These are phyloP conservation scores for Alexandromys oeconomus DNA, from an alignment of 2,797 vertebrate genomes.

Conservation along the genomic window DNA sequence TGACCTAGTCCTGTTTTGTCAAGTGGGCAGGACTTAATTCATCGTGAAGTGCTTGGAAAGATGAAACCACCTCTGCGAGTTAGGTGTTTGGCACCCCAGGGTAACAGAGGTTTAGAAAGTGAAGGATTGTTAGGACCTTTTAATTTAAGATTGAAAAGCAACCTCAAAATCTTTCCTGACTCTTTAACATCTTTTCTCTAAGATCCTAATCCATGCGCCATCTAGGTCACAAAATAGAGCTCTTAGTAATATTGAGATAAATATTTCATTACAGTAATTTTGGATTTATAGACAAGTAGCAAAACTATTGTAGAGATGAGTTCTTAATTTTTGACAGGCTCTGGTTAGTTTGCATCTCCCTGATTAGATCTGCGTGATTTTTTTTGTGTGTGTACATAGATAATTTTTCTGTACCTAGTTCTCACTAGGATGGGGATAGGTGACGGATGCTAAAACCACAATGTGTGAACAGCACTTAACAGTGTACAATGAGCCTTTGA, in stretches of 20 bases:
- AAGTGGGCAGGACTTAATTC: neutral
- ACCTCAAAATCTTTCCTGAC: slow-evolving; percentile 4
- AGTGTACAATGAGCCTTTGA: neutral
- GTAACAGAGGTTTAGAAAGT: neutral
- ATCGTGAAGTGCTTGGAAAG: neutral
- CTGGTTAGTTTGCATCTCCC: neutral
- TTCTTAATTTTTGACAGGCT: slow-evolving; percentile 27
- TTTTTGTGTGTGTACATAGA: neutral
- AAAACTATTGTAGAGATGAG: neutral
- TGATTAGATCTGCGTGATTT: neutral
- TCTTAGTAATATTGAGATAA: neutral
- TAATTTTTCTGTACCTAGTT: neutral
- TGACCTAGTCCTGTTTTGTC: slow-evolving; percentile 1
- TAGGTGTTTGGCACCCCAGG: neutral
- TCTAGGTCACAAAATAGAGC: neutral
- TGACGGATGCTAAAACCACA: neutral
- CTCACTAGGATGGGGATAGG: neutral
- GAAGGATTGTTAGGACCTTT: slow-evolving; percentile 36
- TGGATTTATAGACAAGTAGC: slow-evolving; percentile 47
- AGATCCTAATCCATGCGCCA: neutral
- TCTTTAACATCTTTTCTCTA: slow-evolving; percentile 1
- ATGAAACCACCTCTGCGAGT: neutral
- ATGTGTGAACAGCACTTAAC: neutral
- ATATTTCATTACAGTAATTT: slow-evolving; percentile 25
- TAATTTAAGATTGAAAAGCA: slow-evolving; percentile 48